phyloP scores from a whole-genome alignment of 1,140 invertebrate genomes.

The Tenebrio molitor region DNA sequence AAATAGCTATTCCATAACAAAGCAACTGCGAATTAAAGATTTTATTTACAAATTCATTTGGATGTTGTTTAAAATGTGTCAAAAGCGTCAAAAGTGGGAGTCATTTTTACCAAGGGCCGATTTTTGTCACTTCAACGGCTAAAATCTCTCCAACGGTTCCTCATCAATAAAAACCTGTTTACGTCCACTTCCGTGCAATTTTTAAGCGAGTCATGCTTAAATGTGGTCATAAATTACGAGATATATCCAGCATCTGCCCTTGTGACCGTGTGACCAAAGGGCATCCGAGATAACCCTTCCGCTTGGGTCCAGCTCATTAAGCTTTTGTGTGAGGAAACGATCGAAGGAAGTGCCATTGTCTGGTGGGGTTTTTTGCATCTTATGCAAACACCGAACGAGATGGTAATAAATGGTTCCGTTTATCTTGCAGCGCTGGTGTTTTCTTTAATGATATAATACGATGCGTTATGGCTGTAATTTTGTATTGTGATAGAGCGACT shows the following conservation, averaged over 20 bases:
- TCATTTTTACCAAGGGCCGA: background rate
- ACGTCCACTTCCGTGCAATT: constrained; percentile 41
- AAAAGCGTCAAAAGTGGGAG: background rate
- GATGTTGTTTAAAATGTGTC: too few relatives aligned
- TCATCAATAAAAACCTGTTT: constrained; percentile 47
- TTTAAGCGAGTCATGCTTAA: constrained; percentile 46
- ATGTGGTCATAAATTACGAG: constrained; percentile 42
- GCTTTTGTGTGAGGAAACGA: constrained; percentile 3
- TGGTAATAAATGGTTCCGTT: constrained; percentile 42
- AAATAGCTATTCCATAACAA: too few relatives aligned
- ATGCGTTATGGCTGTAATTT: constrained; percentile 16
- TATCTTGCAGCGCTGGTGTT: constrained; percentile 3
- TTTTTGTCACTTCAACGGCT: background rate
- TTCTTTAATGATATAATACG: constrained; percentile 25
- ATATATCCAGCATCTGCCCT: constrained; percentile 42
- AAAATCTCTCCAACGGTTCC: constrained; percentile 4
- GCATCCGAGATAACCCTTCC: constrained; percentile 47
- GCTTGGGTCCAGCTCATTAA: constrained; percentile 48
- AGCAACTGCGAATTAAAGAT: too few relatives aligned
- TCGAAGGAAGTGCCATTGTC: constrained; percentile 43
- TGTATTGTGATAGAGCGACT: constrained; percentile 1
- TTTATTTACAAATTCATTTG: too few relatives aligned
- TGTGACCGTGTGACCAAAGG: constrained; percentile 48
- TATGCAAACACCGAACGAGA: constrained; percentile 23
- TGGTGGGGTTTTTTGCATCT: constrained; percentile 40